phyloP scores from a whole-genome alignment of 1,140 invertebrate genomes.

The Ectropis grisescens region DNA sequence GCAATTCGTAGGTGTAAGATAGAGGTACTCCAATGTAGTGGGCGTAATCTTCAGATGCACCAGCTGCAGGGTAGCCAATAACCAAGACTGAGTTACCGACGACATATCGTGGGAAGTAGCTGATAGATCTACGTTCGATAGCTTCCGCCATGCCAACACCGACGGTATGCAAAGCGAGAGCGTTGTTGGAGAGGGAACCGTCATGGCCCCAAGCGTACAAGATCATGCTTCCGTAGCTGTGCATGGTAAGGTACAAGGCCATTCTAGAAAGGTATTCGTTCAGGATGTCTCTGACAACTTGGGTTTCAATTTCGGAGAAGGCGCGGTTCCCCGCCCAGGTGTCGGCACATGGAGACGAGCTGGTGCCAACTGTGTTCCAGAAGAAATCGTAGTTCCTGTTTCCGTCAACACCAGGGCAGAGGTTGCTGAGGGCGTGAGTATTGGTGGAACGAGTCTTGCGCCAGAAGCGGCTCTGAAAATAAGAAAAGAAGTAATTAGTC shows the following conservation, averaged over 20 bases:
- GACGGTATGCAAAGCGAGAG: slow-evolving; percentile 38
- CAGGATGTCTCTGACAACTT: slow-evolving; percentile 69
- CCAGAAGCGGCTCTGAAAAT: too few species aligned
- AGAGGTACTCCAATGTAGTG: slow-evolving; percentile 60
- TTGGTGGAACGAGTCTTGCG: slow-evolving; percentile 1
- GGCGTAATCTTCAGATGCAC: slow-evolving; percentile 78
- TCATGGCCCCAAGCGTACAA: slow-evolving; percentile 77
- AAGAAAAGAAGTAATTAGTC: too few species aligned
- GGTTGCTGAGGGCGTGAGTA: not conserved
- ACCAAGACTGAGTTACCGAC: slow-evolving; percentile 24
- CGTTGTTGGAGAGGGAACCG: slow-evolving; percentile 29
- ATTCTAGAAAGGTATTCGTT: slow-evolving; percentile 49
- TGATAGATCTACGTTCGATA: slow-evolving; percentile 22
- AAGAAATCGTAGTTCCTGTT: slow-evolving; percentile 73
- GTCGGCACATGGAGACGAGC: slow-evolving; percentile 74
- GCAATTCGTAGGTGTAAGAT: slow-evolving; percentile 28
- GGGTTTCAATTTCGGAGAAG: slow-evolving; percentile 82
- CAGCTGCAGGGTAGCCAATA: slow-evolving; percentile 57
- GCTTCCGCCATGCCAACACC: slow-evolving; percentile 49
- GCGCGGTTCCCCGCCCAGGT: slow-evolving; percentile 75
- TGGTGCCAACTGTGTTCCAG: slow-evolving; percentile 76
- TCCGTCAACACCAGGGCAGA: slow-evolving; percentile 65
- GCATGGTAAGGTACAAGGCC: slow-evolving; percentile 74
- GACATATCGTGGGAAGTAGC: slow-evolving; percentile 17
- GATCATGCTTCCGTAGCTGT: slow-evolving; percentile 72